These are phyloP conservation scores for Enteromius viviparus DNA, from an alignment of 2,797 vertebrate genomes.

Conservation along the genomic window DNA sequence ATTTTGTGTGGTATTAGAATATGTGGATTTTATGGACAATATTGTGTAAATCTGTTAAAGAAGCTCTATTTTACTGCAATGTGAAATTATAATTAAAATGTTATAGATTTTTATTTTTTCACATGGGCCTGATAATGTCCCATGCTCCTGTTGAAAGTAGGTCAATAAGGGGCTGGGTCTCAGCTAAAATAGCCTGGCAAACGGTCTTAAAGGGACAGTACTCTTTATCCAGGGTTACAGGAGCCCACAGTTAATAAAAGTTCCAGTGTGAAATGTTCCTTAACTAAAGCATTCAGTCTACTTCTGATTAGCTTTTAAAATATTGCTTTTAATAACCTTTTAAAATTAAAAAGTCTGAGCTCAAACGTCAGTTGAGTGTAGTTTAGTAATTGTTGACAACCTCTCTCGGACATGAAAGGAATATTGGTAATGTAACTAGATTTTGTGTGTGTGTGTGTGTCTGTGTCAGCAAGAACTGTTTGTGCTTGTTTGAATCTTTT, in stretches of 20 bases:
- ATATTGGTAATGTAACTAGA: slow-evolving; percentile 11
- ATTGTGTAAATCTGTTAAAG: slow-evolving; percentile 27
- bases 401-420: slow-evolving; percentile 42
- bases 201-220: slow-evolving; percentile 26
- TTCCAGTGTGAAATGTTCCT: slow-evolving; percentile 15
- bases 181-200: slow-evolving; percentile 49
- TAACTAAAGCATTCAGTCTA: slow-evolving; percentile 1
- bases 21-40: slow-evolving; percentile 19
- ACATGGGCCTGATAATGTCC: slow-evolving; percentile 29
- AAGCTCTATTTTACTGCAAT: neutral
- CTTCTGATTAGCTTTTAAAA: slow-evolving; percentile 20
- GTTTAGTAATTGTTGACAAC: slow-evolving; percentile 51
- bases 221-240: slow-evolving; percentile 25
- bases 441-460: neutral
- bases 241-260: slow-evolving; percentile 26
- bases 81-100: neutral
- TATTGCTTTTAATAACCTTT: slow-evolving; percentile 13
- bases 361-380: slow-evolving; percentile 42
- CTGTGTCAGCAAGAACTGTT: neutral
- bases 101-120: neutral
- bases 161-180: slow-evolving; percentile 46
- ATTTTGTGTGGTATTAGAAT: slow-evolving; percentile 17
- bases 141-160: slow-evolving; percentile 47
- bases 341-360: neutral
- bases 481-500: neutral